phyloP scores from a whole-genome alignment of 1,140 invertebrate species.

The Drosophila serrata region DNA sequence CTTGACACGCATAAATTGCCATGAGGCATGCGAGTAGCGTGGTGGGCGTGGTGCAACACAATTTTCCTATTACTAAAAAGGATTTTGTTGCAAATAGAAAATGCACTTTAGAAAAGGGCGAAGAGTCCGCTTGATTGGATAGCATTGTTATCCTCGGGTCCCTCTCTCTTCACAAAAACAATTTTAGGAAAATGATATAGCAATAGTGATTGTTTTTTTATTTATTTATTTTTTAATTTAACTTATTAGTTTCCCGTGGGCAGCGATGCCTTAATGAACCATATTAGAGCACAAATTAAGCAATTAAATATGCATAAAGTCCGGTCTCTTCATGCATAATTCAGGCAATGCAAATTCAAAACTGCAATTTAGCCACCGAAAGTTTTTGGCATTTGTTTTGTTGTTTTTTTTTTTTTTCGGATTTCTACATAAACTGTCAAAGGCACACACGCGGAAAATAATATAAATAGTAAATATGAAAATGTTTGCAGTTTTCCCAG shows the following conservation, averaged over 20 bases:
- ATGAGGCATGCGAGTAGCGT: slow-evolving; percentile 1
- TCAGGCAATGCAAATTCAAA: slow-evolving; percentile 44
- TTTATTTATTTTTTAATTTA: not conserved
- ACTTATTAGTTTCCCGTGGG: slow-evolving; percentile 23
- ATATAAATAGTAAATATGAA: slow-evolving; percentile 28
- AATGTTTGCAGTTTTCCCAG: slow-evolving; percentile 5
- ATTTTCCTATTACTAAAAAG: slow-evolving; percentile 76
- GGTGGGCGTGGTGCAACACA: slow-evolving; percentile 61
- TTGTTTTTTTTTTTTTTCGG: too few species aligned
- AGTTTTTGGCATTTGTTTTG: slow-evolving; percentile 30
- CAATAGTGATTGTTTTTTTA: too few species aligned
- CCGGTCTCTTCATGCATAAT: slow-evolving; percentile 53
- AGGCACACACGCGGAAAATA: slow-evolving; percentile 23
- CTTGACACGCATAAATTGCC: slow-evolving; percentile 68
- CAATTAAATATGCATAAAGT: slow-evolving; percentile 73
- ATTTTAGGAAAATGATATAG: too few species aligned
- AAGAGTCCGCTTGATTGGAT: slow-evolving; percentile 8
- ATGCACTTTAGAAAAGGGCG: slow-evolving; percentile 63
- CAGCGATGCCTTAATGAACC: slow-evolving; percentile 45
- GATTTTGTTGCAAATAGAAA: slow-evolving; percentile 82
- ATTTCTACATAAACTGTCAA: slow-evolving; percentile 48
- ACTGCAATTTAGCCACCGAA: slow-evolving; percentile 30
- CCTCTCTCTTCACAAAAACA: not conserved
- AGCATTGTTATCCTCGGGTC: slow-evolving; percentile 6
- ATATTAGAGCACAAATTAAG: slow-evolving; percentile 61